Evolutionary conservation across 1,140 invertebrate species (phyloP).

Genomic region (Procambarus clarkii): DNA sequence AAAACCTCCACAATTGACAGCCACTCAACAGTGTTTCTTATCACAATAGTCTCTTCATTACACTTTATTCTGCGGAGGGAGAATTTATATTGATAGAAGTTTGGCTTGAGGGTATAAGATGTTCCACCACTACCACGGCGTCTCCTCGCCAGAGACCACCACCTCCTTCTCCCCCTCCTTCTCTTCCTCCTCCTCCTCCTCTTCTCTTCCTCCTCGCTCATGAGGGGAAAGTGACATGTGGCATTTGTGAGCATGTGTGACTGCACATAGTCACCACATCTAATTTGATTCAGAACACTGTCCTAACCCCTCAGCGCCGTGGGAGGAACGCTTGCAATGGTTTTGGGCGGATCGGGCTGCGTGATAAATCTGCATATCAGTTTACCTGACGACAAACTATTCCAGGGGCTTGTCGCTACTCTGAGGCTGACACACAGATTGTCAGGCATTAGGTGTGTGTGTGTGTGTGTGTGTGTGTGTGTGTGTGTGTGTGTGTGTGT

Average conservation of each 20-base stretch:
- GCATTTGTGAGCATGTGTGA: constrained; percentile 62
- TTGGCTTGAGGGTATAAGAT: not conserved
- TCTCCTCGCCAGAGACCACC: not conserved
- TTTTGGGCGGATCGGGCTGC: constrained; percentile 34
- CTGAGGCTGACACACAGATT: no score
- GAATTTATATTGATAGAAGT: not conserved
- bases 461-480: constrained; percentile 45
- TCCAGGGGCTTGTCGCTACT: no score
- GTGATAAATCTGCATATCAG: constrained; percentile 40
- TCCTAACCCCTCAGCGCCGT: constrained; percentile 31
- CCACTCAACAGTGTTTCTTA: constrained; percentile 41
- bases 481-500: constrained; percentile 25
- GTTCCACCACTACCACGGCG: not conserved
- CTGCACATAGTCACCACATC: constrained; percentile 63
- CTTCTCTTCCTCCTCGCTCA: not conserved
- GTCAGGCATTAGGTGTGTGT: no score
- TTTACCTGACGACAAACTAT: constrained; percentile 1
- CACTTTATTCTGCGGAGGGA: constrained; percentile 20
- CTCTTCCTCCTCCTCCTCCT: no score
- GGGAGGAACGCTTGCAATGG: constrained; percentile 51
- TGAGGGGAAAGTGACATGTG: constrained; percentile 50
- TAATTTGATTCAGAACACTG: constrained; percentile 66
- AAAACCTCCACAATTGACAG: constrained; percentile 31
- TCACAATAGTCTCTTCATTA: constrained; percentile 33
- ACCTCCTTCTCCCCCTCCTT: no score